phyloP scores from a whole-genome alignment of 2,888 invertebrate genomes.

The Hyppa rectilinea region DNA sequence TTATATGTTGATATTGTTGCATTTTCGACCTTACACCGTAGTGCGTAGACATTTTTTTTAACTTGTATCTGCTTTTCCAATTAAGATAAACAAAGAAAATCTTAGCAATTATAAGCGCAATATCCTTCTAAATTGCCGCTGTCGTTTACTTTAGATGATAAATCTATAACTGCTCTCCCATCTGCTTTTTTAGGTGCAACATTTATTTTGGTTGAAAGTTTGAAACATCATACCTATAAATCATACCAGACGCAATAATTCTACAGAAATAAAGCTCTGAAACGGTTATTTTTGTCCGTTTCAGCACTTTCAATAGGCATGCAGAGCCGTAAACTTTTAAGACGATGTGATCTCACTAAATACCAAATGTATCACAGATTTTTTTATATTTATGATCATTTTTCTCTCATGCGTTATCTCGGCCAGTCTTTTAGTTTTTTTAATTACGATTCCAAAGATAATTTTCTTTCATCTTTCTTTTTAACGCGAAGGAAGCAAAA shows the following conservation, averaged over 20 bases:
- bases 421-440: constrained; percentile 35
- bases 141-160: constrained; percentile 29
- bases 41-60: constrained; percentile 1
- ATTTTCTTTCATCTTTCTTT: constrained; percentile 55
- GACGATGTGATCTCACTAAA: constrained; percentile 78
- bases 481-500: constrained; percentile 27
- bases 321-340: constrained; percentile 83
- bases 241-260: constrained; percentile 52
- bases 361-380: constrained; percentile 63
- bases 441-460: constrained; percentile 37
- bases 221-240: constrained; percentile 48
- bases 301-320: constrained; percentile 78
- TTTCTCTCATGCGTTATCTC: constrained; percentile 48
- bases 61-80: neutral
- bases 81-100: constrained; percentile 20
- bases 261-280: constrained; percentile 64
- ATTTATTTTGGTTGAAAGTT: constrained; percentile 39
- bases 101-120: neutral
- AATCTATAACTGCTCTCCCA: constrained; percentile 19
- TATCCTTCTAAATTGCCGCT: constrained; percentile 4
- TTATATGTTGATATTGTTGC: neutral
- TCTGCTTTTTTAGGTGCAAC: constrained; percentile 18
- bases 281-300: constrained; percentile 78
- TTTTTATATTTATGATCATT: constrained; percentile 62
- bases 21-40: neutral